A percentile compares a stretch with the other conserved stretches of the same genome.
phyloP scores from a whole-genome alignment of 2,888 invertebrate species.

The Cataglyphis livida region DNA sequence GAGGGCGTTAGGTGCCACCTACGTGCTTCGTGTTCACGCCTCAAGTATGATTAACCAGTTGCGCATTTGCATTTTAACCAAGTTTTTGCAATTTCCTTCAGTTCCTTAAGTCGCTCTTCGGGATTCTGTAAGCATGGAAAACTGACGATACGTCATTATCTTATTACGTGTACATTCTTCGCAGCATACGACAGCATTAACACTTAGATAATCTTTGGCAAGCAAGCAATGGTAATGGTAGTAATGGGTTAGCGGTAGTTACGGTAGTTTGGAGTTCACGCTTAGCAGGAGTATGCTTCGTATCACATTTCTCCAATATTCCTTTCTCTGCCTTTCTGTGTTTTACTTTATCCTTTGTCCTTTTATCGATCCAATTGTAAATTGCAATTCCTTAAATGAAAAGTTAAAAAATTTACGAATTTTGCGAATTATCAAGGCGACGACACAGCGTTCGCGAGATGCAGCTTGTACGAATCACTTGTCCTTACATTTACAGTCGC shows the following conservation, averaged over 20 bases:
- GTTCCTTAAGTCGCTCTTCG: slow-evolving; percentile 34
- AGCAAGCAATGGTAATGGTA: slow-evolving; percentile 38
- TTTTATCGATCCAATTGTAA: slow-evolving; percentile 3
- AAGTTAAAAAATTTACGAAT: not conserved
- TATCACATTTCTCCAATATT: not conserved
- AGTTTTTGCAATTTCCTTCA: slow-evolving; percentile 22
- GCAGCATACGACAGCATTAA: slow-evolving; percentile 28
- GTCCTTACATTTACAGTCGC: slow-evolving; percentile 84
- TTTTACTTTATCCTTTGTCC: not conserved
- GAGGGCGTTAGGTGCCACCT: slow-evolving; percentile 68
- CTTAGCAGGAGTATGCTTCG: slow-evolving; percentile 44
- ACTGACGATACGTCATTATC: slow-evolving; percentile 21
- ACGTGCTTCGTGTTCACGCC: slow-evolving; percentile 74
- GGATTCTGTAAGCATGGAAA: slow-evolving; percentile 48
- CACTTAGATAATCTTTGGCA: slow-evolving; percentile 27
- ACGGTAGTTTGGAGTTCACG: slow-evolving; percentile 45
- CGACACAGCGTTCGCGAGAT: not conserved
- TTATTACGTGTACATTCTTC: not conserved
- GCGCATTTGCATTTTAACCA: slow-evolving; percentile 52
- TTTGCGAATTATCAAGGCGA: slow-evolving; percentile 30
- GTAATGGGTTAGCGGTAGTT: slow-evolving; percentile 23
- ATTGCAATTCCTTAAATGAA: slow-evolving; percentile 26
- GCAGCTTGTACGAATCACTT: slow-evolving; percentile 26
- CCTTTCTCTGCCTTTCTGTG: not conserved
- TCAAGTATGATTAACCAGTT: slow-evolving; percentile 61